A percentile compares a stretch with the other conserved stretches of the same genome.
Evolutionary conservation across 2,113 vertebrate species (phyloP).

Genomic region (Psilopsiagon aurifrons): DNA sequence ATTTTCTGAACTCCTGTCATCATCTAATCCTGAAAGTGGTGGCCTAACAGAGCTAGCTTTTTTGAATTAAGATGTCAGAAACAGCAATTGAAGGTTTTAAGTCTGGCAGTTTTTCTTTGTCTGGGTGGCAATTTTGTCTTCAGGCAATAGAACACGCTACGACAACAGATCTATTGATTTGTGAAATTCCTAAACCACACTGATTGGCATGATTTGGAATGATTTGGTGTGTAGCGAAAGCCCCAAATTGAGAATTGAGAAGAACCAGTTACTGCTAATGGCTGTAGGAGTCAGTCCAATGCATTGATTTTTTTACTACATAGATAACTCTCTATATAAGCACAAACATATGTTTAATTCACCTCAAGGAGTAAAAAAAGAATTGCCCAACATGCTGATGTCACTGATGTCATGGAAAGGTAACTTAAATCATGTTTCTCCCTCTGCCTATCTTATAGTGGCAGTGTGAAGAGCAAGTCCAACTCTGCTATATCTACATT

Average conservation of each 20-base stretch:
- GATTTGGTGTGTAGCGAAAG: not conserved
- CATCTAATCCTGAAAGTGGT: not conserved
- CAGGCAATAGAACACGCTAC: not conserved
- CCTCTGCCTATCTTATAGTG: not conserved
- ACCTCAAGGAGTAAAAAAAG: not conserved
- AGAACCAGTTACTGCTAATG: not conserved
- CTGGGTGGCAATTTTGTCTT: not conserved
- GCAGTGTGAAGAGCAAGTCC: not conserved
- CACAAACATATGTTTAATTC: not conserved
- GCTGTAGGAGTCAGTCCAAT: not conserved
- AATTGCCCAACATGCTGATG: not conserved
- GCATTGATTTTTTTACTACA: not conserved
- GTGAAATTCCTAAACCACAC: not conserved
- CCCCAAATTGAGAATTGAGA: not conserved
- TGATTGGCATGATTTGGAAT: not conserved
- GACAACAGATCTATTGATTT: not conserved
- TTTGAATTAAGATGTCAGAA: not conserved
- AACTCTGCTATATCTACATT: not conserved
- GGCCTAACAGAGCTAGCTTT: not conserved
- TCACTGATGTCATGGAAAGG: not conserved
- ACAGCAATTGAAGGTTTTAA: not conserved
- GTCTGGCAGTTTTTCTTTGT: not conserved
- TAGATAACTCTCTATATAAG: not conserved
- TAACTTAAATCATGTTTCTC: not conserved
- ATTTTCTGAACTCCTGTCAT: not conserved